Evolutionary conservation across 2,113 vertebrate species (phyloP).

Genomic region (Pimephales promelas): DNA sequence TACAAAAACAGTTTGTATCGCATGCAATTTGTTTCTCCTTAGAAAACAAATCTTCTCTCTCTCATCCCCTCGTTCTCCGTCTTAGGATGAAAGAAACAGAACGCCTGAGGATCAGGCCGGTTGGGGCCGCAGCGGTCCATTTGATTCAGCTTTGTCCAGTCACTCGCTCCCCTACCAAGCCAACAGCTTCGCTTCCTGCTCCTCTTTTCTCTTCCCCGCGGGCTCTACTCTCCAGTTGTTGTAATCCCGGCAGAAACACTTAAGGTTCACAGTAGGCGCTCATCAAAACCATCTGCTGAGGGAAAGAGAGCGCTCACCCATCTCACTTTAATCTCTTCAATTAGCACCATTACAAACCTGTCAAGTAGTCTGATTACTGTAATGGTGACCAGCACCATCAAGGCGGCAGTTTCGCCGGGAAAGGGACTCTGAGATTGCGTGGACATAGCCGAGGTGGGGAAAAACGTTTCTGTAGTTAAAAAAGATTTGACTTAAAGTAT

Average conservation of each 20-base stretch:
- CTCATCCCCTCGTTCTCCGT: conserved; percentile 65
- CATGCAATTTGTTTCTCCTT: not conserved
- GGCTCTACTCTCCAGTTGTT: conserved; percentile 92
- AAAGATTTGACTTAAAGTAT: conserved; percentile 3
- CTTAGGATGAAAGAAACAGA: conserved; percentile 61
- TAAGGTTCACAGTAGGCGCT: conserved; percentile 99
- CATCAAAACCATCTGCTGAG: conserved; percentile 99
- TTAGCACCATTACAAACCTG: conserved; percentile 98
- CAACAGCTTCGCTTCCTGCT: conserved; percentile 70
- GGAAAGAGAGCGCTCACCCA: conserved; percentile 67
- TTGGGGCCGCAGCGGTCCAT: conserved; percentile 70
- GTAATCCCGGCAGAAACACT: conserved; percentile 99
- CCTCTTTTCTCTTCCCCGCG: conserved; percentile 67
- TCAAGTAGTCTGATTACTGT: conserved; percentile 93
- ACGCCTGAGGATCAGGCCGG: conserved; percentile 73
- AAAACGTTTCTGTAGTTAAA: not conserved
- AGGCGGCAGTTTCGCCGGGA: conserved; percentile 61
- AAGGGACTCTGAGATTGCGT: conserved; percentile 23
- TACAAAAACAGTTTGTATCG: conserved; percentile 5
- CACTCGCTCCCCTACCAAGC: conserved; percentile 72
- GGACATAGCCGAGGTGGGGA: not conserved
- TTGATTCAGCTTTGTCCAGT: conserved; percentile 75
- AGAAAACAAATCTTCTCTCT: not conserved
- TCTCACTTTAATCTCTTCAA: conserved; percentile 97
- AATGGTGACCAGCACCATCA: conserved; percentile 81